Base-by-base conservation (phyloP, 1,140 invertebrate species). In the Drosophila grimshawi region DNA sequence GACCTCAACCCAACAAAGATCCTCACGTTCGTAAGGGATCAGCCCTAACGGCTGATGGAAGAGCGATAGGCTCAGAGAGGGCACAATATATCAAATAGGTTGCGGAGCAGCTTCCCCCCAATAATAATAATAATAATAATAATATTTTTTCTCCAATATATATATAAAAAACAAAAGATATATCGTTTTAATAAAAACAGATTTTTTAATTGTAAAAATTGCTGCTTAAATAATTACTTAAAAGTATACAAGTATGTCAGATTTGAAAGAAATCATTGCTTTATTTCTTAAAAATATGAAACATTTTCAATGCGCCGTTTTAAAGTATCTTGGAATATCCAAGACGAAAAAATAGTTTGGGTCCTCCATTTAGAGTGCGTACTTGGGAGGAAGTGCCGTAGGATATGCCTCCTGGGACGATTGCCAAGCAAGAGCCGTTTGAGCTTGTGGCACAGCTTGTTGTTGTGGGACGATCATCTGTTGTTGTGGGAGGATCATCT, bases 361-460 rank as follows among this genome's bases (percentile, higher is more conserved):
- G 0, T 30, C 51, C 11, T 77, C 49, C 0, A 10, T 46, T 27
- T 89, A 69, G 5, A 62, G 39, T 43, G 39, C 60, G 56, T 82
- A 88, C 43, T 63, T 74, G 5, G 83, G 80, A 0, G 83, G 85
- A 53, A 71, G 39, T 1, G 49, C 39, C 2, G 81, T 56, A 6
- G 72, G 72, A 30, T 43, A 61, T 0, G 49, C 37, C 11, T 62
- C 37, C 41, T 68, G 63, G 2, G 67, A 32, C 1, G 35, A 5
- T 43, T 82, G 80, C 53, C 73, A 81, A 19, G 51, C 30, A 11
- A 11, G 45, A 0, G 75, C 53, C 11, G 56, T 51, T 43, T 75
- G 76, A 2, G 66, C 80, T 41, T 65, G 80, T 3, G 59, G 60
- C 49, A 86, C 76, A 33, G 57, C 8, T 45, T 59, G 63, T 37